Percentiles rank a stretch among this genome's conserved stretches.
Evolutionary conservation across 2,797 vertebrate species (phyloP).

Genomic region (Esox masquinongy): DNA sequence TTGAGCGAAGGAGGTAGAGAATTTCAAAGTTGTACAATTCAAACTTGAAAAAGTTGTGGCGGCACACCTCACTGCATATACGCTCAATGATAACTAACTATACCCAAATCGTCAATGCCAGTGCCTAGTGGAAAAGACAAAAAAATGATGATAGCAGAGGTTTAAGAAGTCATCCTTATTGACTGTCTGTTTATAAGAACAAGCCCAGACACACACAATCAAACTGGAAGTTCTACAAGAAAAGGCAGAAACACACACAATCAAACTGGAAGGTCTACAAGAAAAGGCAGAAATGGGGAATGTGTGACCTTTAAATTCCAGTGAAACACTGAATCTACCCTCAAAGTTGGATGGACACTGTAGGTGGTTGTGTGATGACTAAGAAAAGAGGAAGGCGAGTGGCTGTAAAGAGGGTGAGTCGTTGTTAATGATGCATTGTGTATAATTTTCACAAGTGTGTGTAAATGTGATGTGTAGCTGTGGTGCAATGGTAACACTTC

Average conservation of each 20-base stretch:
- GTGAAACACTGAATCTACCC: neutral
- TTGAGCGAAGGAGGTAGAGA: constrained; percentile 4
- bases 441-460: too few species aligned
- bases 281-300: neutral
- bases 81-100: neutral
- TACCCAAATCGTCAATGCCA: neutral
- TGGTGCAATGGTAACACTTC: too few species aligned
- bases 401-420: neutral
- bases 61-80: neutral
- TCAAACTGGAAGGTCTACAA: neutral
- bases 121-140: neutral
- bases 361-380: neutral
- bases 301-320: neutral
- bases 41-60: neutral
- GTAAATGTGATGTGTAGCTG: too few species aligned
- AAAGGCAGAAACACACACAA: neutral
- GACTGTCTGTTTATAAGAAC: neutral
- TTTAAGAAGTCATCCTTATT: neutral
- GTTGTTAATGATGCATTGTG: neutral
- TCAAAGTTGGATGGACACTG: neutral
- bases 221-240: neutral
- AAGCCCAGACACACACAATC: neutral
- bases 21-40: neutral
- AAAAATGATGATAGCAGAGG: neutral
- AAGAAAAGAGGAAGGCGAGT: neutral